These are phyloP conservation scores for Pelobates fuscus DNA, from an alignment of 2,113 vertebrate species.

Conservation along the genomic window DNA sequence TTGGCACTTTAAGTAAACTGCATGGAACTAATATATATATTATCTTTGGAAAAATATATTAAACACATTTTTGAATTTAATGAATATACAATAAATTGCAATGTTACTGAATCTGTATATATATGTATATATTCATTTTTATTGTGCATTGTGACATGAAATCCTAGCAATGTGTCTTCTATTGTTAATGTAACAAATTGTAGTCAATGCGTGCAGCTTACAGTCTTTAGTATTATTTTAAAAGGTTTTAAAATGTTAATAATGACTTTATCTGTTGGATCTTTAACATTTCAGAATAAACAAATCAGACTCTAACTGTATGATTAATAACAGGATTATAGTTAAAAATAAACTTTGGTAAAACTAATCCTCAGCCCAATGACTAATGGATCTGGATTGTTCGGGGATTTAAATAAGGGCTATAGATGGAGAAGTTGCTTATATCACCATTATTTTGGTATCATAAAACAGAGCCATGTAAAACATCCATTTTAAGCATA, in stretches of 20 bases:
- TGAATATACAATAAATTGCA: too few relatives aligned
- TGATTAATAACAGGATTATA: background rate
- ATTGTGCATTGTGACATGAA: too few relatives aligned
- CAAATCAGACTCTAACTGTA: background rate
- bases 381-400: background rate
- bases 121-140: too few relatives aligned
- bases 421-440: background rate
- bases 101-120: too few relatives aligned
- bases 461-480: background rate
- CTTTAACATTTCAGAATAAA: background rate
- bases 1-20: background rate
- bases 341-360: background rate
- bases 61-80: too few relatives aligned
- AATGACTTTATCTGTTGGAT: background rate
- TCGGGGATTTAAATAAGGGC: background rate
- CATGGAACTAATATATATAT: too few relatives aligned
- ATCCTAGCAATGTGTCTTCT: too few relatives aligned
- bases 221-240: background rate
- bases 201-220: too few relatives aligned
- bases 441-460: background rate
- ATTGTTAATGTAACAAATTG: too few relatives aligned
- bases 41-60: too few relatives aligned
- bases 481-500: background rate
- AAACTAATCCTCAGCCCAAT: background rate
- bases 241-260: background rate